Evolutionary conservation across 2,113 vertebrate species (phyloP), one percentile per base, ranked within the genome.

Genomic region (Tauraco erythrolophus): DNA sequence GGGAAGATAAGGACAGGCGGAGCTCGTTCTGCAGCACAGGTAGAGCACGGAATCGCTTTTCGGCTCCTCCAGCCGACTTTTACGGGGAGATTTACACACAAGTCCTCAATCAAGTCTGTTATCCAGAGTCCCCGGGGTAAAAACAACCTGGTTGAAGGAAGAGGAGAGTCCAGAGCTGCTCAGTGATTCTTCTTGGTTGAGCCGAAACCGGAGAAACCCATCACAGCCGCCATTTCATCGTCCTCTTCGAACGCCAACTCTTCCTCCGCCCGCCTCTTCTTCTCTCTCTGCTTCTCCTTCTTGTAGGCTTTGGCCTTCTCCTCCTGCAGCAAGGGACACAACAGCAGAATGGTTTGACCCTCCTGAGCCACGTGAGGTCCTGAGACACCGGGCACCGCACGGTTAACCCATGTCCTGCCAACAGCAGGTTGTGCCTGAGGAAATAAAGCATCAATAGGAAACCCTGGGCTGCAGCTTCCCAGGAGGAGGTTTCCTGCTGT

Each of bases 271-370:
- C 99, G 98, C 37, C 99, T 98, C 87, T 99, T 99, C 97, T 99
- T 98, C 98, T 99, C 99, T 97, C 99, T 99, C 98, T 99, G 99
- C 95, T 99, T 99, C 97, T 99, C 99, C 96, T 99, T 99, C 97
- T 99, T 99, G 97, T 99, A 99, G 16, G 99, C 99, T 97, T 99
- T 99, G 41, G 99, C 99, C 93, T 99, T 99, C 97, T 99, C 99
- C 97, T 99, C 99, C 99, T 99, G 94, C 65, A 95, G 80, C 27
- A 83, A 94, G 31, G 62, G 46, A 97, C 64, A 92, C 35, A 87
- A 77, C 15, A 85, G 69, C 60, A 92, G 74, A 69, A 57, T 33
- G 45, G 41, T 4, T 8, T 84, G 39, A 85, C 45, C 10, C 30
- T 77, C 41, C 69, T 35, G 51, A 80, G n/a, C 50, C 5, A 6